Evolutionary conservation across 2,113 vertebrate species (phyloP).

Genomic region (Okapia johnstoni): DNA sequence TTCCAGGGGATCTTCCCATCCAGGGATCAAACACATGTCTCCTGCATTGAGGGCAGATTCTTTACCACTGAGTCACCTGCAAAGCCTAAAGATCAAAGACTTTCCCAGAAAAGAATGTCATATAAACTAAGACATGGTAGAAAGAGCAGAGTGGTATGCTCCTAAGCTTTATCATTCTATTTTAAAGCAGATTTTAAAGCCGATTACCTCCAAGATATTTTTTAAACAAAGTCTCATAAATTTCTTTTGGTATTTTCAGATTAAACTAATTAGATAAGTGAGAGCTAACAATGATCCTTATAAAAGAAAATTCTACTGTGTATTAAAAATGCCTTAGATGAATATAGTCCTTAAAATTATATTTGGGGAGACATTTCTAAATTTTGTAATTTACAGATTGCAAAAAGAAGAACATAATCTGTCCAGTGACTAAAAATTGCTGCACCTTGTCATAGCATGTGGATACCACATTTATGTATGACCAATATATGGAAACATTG

Average conservation of each 20-base stretch:
- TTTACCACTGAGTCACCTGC: neutral
- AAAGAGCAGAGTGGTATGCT: neutral
- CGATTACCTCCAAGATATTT: neutral
- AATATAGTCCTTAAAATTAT: neutral
- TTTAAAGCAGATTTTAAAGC: neutral
- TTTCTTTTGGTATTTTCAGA: neutral
- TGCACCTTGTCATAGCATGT: neutral
- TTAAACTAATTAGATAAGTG: neutral
- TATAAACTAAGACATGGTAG: neutral
- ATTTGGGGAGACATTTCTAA: neutral
- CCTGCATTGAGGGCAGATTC: neutral
- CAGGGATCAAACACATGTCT: neutral
- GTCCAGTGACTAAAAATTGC: neutral
- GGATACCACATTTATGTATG: neutral
- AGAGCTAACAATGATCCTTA: neutral
- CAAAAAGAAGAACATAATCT: neutral
- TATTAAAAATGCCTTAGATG: neutral
- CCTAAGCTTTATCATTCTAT: neutral
- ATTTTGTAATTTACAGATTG: neutral
- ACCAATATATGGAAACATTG: neutral
- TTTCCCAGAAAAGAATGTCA: neutral
- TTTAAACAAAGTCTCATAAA: neutral
- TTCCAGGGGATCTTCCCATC: neutral
- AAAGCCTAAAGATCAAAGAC: neutral
- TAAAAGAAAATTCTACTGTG: neutral